These are phyloP conservation scores for Channa argus DNA, from an alignment of 2,113 vertebrate species.

Conservation along the genomic window DNA sequence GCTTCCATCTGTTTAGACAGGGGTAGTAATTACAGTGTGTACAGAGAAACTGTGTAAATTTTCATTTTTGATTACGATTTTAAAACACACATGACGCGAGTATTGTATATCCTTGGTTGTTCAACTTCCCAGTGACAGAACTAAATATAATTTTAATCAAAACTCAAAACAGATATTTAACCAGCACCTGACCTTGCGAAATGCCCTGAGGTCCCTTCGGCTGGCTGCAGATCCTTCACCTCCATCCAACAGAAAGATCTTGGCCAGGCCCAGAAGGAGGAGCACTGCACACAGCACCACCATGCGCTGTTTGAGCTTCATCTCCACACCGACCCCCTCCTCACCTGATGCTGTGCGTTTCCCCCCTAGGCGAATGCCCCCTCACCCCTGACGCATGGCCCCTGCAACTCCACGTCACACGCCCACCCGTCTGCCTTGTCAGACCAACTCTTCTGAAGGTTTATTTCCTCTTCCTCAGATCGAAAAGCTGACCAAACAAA, in stretches of 20 bases:
- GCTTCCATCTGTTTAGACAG: slow-evolving; percentile 86
- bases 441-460: slow-evolving; percentile 5
- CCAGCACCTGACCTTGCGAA: slow-evolving; percentile 83
- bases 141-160: not conserved
- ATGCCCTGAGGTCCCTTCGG: slow-evolving; percentile 93
- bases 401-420: not conserved
- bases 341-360: slow-evolving; percentile 45
- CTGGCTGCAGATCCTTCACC: slow-evolving; percentile 93
- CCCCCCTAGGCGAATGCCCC: slow-evolving; percentile 29
- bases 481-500: slow-evolving; percentile 1
- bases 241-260: slow-evolving; percentile 97
- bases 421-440: not conserved
- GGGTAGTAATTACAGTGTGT: not conserved
- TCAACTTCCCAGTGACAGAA: not conserved
- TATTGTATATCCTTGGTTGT: not conserved
- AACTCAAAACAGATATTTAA: not conserved
- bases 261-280: slow-evolving; percentile 96
- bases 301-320: slow-evolving; percentile 99
- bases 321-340: slow-evolving; percentile 74
- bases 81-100: not conserved
- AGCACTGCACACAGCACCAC: slow-evolving; percentile 94
- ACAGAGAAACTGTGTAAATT: not conserved
- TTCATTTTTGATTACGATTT: not conserved
- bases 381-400: slow-evolving; percentile 79
- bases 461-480: not conserved